These are phyloP conservation scores for Hystrix cristata DNA, from an alignment of 2,113 vertebrate genomes.

Conservation along the genomic window DNA sequence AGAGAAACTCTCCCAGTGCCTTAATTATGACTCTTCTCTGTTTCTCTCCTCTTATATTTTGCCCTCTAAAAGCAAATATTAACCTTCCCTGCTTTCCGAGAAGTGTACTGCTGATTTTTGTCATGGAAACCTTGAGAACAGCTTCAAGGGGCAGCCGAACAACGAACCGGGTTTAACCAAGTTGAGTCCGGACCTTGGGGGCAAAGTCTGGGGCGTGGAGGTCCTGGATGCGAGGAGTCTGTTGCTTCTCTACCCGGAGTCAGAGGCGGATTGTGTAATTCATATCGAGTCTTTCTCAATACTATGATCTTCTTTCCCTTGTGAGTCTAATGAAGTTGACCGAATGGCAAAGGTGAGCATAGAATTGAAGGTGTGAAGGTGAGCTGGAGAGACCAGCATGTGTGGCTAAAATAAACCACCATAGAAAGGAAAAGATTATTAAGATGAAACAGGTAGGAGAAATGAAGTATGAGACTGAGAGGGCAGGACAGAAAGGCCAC, in stretches of 20 bases:
- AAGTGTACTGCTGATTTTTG: background rate
- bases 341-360: background rate
- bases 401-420: background rate
- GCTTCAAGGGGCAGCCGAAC: slow-evolving; percentile 40
- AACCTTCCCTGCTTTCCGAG: slow-evolving; percentile 64
- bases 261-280: background rate
- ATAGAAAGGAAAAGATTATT: background rate
- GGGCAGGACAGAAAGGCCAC: background rate
- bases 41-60: background rate
- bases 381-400: background rate
- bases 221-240: background rate
- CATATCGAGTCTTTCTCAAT: background rate
- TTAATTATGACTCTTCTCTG: slow-evolving; percentile 54
- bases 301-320: background rate
- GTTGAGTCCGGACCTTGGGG: background rate
- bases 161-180: background rate
- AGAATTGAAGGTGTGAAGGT: background rate
- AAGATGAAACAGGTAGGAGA: background rate
- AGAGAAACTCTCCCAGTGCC: background rate
- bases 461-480: background rate
- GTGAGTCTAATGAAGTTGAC: background rate
- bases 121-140: slow-evolving; percentile 16
- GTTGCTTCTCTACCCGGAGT: background rate
- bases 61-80: background rate
- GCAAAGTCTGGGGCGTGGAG: background rate